Evolutionary conservation across 2,797 vertebrate genomes (phyloP).

Genomic region (Potorous gilbertii): DNA sequence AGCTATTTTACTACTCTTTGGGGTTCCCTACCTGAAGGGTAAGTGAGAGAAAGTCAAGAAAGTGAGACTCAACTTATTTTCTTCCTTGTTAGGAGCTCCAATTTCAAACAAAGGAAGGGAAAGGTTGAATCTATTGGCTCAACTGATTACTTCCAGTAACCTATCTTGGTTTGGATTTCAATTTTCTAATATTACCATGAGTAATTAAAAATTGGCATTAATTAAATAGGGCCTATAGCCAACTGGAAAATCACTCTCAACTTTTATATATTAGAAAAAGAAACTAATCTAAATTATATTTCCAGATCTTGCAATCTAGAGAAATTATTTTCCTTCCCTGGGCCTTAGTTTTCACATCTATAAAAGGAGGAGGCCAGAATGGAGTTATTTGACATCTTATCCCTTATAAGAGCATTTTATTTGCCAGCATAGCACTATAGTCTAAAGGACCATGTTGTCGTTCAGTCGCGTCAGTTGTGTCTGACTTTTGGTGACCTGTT

Average conservation of each 20-base stretch:
- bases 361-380: not conserved
- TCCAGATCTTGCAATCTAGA: not conserved
- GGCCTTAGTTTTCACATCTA: not conserved
- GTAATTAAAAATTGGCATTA: conserved; percentile 48
- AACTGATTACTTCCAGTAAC: conserved; percentile 45
- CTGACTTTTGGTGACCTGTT: not conserved
- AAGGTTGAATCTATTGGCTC: conserved; percentile 23
- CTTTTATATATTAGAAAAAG: not conserved
- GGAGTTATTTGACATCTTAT: conserved; percentile 37
- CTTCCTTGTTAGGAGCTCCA: conserved; percentile 40
- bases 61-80: conserved; percentile 30
- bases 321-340: not conserved
- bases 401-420: conserved; percentile 53
- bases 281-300: not conserved
- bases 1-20: conserved; percentile 44
- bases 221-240: conserved; percentile 34
- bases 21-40: conserved; percentile 53
- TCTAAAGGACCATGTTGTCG: conserved; percentile 4
- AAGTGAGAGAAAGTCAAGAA: conserved; percentile 31
- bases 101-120: not conserved
- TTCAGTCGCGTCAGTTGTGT: not conserved
- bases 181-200: conserved; percentile 6
- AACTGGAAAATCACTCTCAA: conserved; percentile 47
- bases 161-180: conserved; percentile 32
- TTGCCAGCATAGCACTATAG: conserved; percentile 8